Evolutionary conservation across 2,113 vertebrate genomes (phyloP).

Genomic region (Speoplatyrhinus poulsoni): DNA sequence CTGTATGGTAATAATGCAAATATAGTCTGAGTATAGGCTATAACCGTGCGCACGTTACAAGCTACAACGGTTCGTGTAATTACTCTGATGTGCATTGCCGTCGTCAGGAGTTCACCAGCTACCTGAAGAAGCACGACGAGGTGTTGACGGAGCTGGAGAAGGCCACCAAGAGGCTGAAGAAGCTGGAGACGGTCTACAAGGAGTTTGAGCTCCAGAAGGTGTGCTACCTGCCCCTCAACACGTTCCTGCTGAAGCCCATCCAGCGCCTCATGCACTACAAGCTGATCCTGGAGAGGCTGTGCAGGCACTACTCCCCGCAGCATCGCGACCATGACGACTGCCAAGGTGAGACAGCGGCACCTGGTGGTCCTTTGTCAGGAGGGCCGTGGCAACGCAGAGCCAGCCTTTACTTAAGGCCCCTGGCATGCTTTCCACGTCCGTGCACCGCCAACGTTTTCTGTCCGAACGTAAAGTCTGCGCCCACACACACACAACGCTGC

Average conservation of each 20-base stretch:
- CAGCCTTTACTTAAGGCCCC: no score
- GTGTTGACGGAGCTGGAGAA: slow-evolving; percentile 89
- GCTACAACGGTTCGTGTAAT: no score
- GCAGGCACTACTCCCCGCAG: slow-evolving; percentile 76
- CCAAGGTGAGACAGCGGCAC: slow-evolving; percentile 73
- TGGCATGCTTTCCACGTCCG: no score
- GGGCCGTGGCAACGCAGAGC: not conserved
- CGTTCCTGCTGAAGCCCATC: slow-evolving; percentile 92
- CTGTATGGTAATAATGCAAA: no score
- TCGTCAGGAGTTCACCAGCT: slow-evolving; percentile 83
- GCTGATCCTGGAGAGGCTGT: slow-evolving; percentile 86
- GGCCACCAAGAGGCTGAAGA: slow-evolving; percentile 82
- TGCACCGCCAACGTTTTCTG: no score
- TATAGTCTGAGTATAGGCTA: no score
- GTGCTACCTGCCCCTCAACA: slow-evolving; percentile 93
- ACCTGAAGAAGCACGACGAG: slow-evolving; percentile 86
- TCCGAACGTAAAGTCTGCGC: no score
- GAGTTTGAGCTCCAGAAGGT: slow-evolving; percentile 97
- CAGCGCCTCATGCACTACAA: slow-evolving; percentile 95
- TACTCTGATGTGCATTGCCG: not conserved
- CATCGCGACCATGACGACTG: slow-evolving; percentile 84
- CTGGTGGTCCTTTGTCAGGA: not conserved
- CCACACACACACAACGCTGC: no score
- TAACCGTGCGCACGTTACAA: no score
- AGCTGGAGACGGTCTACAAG: slow-evolving; percentile 87